A percentile compares a stretch with the other conserved stretches of the same genome.
phyloP scores from a whole-genome alignment of 2,797 vertebrate species.

The Fistularia tabacaria region DNA sequence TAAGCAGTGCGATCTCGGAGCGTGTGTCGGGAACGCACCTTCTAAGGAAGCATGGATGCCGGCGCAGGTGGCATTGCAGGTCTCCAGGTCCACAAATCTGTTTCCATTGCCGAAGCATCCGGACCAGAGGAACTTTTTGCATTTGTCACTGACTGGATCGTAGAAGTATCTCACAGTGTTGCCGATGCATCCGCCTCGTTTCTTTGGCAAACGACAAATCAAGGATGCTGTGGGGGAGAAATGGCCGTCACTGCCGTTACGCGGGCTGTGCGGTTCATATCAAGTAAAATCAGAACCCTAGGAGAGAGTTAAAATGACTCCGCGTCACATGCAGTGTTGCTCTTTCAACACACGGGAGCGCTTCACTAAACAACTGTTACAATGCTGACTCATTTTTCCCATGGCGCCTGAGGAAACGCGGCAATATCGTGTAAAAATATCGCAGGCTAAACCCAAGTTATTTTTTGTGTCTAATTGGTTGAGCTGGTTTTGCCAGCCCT shows the following conservation, averaged over 20 bases:
- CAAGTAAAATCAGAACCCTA: no score
- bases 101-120: constrained; percentile 71
- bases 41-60: constrained; percentile 57
- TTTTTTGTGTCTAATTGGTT: no score
- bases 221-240: constrained; percentile 32
- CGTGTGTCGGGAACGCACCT: neutral
- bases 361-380: no score
- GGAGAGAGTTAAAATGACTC: no score
- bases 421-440: no score
- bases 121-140: constrained; percentile 61
- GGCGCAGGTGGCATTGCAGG: constrained; percentile 70
- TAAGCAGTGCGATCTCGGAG: neutral
- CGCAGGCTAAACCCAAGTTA: no score
- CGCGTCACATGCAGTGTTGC: no score
- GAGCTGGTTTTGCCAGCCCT: no score
- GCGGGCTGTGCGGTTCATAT: no score
- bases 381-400: no score
- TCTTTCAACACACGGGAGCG: no score
- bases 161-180: constrained; percentile 55
- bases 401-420: no score
- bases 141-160: constrained; percentile 53
- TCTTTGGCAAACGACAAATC: constrained; percentile 38
- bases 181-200: constrained; percentile 27
- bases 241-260: neutral
- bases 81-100: constrained; percentile 29